These are phyloP conservation scores for Notarius lentiginosus DNA, from an alignment of 2,113 vertebrate species.

Conservation along the genomic window DNA sequence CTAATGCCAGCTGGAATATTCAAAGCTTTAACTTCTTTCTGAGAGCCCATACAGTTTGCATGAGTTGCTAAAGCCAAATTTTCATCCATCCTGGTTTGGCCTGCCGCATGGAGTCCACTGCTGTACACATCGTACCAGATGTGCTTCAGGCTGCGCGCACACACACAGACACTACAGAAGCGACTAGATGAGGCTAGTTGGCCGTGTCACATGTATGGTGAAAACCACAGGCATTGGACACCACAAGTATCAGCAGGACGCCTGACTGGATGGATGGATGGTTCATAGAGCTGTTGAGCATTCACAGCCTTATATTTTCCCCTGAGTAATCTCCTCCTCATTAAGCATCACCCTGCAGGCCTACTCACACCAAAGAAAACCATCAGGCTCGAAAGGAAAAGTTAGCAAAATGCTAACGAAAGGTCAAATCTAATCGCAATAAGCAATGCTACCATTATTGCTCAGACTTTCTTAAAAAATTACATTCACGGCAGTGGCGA, in stretches of 20 bases:
- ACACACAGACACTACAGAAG: slow-evolving; percentile 36
- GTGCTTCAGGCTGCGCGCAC: slow-evolving; percentile 48
- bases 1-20: slow-evolving; percentile 32
- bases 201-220: slow-evolving; percentile 65
- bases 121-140: slow-evolving; percentile 59
- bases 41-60: slow-evolving; percentile 34
- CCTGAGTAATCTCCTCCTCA: slow-evolving; percentile 29
- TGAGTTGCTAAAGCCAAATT: slow-evolving; percentile 36
- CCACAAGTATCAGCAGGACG: slow-evolving; percentile 61
- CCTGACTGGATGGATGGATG: slow-evolving; percentile 52
- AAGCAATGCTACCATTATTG: background rate
- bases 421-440: background rate
- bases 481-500: background rate
- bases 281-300: slow-evolving; percentile 50
- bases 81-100: slow-evolving; percentile 37
- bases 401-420: slow-evolving; percentile 6
- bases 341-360: background rate
- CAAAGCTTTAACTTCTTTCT: slow-evolving; percentile 32
- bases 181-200: slow-evolving; percentile 45
- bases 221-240: slow-evolving; percentile 69
- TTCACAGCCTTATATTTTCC: slow-evolving; percentile 19
- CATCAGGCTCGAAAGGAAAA: background rate
- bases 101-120: slow-evolving; percentile 24
- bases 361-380: background rate
- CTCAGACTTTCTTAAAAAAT: background rate